Evolutionary conservation across 37 sponge, comb jelly and placozoan genomes (phyloP).

Genomic region (Bolinopsis microptera): DNA sequence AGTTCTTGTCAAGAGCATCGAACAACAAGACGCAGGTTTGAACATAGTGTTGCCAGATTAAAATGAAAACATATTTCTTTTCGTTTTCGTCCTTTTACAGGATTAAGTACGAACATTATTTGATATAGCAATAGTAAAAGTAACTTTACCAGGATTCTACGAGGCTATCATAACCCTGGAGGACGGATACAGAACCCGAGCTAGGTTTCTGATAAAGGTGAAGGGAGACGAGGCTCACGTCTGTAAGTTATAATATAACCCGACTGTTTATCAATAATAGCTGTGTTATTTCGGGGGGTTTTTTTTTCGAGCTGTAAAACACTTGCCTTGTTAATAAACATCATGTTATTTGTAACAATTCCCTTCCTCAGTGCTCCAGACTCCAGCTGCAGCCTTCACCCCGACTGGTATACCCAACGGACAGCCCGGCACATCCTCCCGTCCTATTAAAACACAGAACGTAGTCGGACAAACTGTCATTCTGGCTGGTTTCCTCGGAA

Average conservation of each 20-base stretch:
- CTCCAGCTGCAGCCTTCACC: neutral
- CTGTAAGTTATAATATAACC: neutral
- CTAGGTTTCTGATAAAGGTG: slow-evolving; percentile 31
- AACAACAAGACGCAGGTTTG: neutral
- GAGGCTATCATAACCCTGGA: slow-evolving; percentile 19
- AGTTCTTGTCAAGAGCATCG: neutral
- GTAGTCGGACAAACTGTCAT: neutral
- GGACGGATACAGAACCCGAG: neutral
- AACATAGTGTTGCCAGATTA: too few species aligned
- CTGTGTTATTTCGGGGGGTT: neutral
- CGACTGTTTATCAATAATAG: too few species aligned
- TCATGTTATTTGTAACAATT: neutral
- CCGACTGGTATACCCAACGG: slow-evolving; percentile 11
- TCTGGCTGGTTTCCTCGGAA: neutral
- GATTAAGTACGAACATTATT: too few species aligned
- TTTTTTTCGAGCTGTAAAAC: neutral
- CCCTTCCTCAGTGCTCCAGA: neutral
- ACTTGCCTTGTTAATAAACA: too few species aligned
- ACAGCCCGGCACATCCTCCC: neutral
- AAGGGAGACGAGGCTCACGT: slow-evolving; percentile 37
- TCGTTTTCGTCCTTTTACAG: too few species aligned
- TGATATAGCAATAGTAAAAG: too few species aligned
- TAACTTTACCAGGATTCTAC: neutral
- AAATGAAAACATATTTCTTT: too few species aligned
- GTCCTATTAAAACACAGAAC: neutral